Percentiles rank a stretch among this genome's conserved stretches.
Conservation (phyloP, 2,797 vertebrate species). For the Danio albolineatus region DNA sequence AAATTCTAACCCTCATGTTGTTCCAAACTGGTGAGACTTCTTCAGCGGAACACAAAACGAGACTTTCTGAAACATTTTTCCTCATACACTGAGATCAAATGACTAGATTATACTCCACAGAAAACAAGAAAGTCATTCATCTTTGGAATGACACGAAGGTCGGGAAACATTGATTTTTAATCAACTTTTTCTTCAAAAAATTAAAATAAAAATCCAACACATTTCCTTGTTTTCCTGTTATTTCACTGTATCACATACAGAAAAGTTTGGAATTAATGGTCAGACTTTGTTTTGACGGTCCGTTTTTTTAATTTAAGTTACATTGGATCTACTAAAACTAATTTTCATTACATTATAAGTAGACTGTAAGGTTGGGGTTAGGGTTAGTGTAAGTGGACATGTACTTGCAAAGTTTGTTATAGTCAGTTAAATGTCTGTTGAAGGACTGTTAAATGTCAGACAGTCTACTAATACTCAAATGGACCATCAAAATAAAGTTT, state of each 20-base stretch:
- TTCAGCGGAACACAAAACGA: not conserved
- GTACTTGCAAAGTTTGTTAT: no score
- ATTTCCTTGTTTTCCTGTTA: not conserved
- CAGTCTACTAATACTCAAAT: no score
- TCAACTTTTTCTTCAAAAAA: not conserved
- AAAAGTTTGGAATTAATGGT: not conserved
- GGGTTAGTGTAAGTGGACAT: no score
- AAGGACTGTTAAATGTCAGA: no score
- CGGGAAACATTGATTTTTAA: not conserved
- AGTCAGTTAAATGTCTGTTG: no score
- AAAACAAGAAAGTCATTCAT: not conserved
- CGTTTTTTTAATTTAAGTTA: no score
- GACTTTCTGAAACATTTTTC: not conserved
- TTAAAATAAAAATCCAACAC: not conserved
- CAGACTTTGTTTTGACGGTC: no score
- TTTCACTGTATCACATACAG: not conserved
- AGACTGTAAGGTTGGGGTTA: no score
- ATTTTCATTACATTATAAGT: no score
- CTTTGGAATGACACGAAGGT: not conserved
- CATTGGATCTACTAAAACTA: no score
- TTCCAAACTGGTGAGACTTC: no score
- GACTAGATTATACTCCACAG: constrained; percentile 1
- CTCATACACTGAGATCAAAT: not conserved
- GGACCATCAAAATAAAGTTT: no score
- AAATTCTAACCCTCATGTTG: not conserved